These are phyloP conservation scores for Bothrops jararaca DNA, from an alignment of 2,113 vertebrate species.

Conservation along the genomic window DNA sequence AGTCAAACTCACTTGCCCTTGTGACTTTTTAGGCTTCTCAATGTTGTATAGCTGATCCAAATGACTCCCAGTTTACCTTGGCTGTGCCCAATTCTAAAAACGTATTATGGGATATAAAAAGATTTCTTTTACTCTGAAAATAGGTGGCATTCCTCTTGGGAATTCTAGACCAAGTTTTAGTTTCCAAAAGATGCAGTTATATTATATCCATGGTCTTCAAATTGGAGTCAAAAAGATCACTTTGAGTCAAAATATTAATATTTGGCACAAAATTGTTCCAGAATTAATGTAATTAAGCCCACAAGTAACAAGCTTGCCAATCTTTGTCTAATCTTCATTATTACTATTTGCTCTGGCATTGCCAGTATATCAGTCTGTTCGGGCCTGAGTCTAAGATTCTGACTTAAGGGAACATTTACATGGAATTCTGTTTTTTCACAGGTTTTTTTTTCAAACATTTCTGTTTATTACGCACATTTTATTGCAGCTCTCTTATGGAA, in stretches of 20 bases:
- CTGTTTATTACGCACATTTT: background rate
- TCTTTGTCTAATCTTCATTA: conserved; percentile 50
- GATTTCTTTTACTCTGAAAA: background rate
- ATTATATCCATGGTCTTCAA: conserved; percentile 26
- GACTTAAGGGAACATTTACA: conserved; percentile 19
- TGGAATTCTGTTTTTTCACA: background rate
- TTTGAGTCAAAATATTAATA: conserved; percentile 28
- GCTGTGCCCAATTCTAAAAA: background rate
- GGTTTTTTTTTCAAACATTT: background rate
- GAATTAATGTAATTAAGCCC: conserved; percentile 57
- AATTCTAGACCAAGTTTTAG: background rate
- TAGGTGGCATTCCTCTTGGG: conserved; percentile 6
- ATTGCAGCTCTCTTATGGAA: background rate
- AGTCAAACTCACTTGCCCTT: background rate
- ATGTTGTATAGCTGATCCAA: background rate
- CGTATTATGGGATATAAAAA: background rate
- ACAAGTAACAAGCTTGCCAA: conserved; percentile 6
- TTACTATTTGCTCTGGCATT: conserved; percentile 37
- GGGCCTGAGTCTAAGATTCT: conserved; percentile 18
- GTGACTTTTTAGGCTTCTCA: background rate
- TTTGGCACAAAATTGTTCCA: conserved; percentile 44
- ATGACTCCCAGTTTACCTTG: background rate
- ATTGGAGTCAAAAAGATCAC: conserved; percentile 48
- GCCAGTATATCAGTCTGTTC: conserved; percentile 28
- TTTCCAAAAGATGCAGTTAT: background rate